Percentiles rank a stretch among this genome's conserved stretches.
Evolutionary conservation across 2,888 invertebrate species (phyloP).

Genomic region (Tryphoninae sp.): DNA sequence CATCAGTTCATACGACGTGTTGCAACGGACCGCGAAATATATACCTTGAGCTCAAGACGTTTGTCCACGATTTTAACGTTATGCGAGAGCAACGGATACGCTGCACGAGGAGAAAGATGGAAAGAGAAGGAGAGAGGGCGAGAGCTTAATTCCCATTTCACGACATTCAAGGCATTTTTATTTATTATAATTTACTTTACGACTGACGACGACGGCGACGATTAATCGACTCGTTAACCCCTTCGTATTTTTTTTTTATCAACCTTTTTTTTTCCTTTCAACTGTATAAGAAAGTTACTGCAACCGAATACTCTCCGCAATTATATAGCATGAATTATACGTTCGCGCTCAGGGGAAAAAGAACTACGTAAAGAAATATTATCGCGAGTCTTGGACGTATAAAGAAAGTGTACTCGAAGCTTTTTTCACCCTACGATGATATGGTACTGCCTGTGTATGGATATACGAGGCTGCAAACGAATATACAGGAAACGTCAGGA

Average conservation of each 20-base stretch:
- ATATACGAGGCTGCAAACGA: not conserved
- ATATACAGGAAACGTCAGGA: not conserved
- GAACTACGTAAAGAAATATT: conserved; percentile 46
- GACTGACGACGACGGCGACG: conserved; percentile 46
- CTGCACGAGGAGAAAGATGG: not conserved
- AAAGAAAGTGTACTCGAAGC: conserved; percentile 28
- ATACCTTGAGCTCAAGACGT: conserved; percentile 51
- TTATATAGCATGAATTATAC: not conserved
- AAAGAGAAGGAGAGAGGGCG: not conserved
- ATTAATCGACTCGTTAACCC: conserved; percentile 65
- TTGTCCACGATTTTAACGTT: conserved; percentile 50
- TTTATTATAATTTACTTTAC: conserved; percentile 55
- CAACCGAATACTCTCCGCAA: conserved; percentile 4
- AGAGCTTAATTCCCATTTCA: conserved; percentile 59
- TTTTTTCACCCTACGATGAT: conserved; percentile 8
- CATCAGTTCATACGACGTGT: conserved; percentile 47
- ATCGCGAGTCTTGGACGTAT: conserved; percentile 14
- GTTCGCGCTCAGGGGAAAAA: not conserved
- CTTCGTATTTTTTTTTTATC: conserved; percentile 46
- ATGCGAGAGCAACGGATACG: conserved; percentile 9
- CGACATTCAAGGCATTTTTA: conserved; percentile 44
- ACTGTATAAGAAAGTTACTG: conserved; percentile 18
- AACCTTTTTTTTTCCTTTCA: conserved; percentile 38
- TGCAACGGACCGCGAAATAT: conserved; percentile 57
- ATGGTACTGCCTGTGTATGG: not conserved